Percentiles rank a stretch among this genome's conserved stretches.
These are phyloP conservation scores for Magallana nippona DNA, from an alignment of 2,888 invertebrate species.

Conservation along the genomic window DNA sequence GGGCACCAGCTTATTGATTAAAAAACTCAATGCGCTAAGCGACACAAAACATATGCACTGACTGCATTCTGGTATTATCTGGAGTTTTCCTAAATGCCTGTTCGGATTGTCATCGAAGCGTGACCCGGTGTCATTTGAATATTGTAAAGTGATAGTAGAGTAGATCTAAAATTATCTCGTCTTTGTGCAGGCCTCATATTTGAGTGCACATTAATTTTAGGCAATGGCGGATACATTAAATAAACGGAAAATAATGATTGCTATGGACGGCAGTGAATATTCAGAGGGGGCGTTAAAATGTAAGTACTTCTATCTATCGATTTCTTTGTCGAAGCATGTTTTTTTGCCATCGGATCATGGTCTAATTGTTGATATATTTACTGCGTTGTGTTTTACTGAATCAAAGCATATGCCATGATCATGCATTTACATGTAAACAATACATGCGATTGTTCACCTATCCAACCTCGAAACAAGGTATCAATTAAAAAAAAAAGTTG, in stretches of 20 bases:
- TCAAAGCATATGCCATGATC: too few species aligned
- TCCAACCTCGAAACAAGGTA: too few species aligned
- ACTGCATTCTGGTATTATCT: background rate
- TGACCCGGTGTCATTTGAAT: background rate
- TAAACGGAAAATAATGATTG: conserved; percentile 2
- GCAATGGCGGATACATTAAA: conserved; percentile 5
- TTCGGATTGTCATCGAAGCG: conserved; percentile 6
- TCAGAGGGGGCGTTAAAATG: conserved; percentile 19
- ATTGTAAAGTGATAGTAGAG: too few species aligned
- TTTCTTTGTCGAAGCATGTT: background rate
- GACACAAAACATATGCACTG: background rate
- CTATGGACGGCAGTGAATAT: conserved; percentile 19
- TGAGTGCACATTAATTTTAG: too few species aligned
- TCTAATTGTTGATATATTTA: background rate
- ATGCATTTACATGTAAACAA: too few species aligned
- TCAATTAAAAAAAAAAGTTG: too few species aligned
- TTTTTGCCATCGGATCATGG: background rate
- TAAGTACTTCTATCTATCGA: background rate
- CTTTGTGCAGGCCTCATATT: too few species aligned
- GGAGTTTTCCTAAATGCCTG: conserved; percentile 8
- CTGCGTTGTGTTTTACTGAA: too few species aligned
- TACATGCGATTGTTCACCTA: too few species aligned
- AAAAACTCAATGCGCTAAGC: background rate
- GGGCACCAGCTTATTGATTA: conserved; percentile 13
- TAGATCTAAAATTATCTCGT: too few species aligned